A percentile compares a stretch with the other conserved stretches of the same genome.
phyloP scores from a whole-genome alignment of 2,797 vertebrate species.

The Hapalemur alaotrensis region DNA sequence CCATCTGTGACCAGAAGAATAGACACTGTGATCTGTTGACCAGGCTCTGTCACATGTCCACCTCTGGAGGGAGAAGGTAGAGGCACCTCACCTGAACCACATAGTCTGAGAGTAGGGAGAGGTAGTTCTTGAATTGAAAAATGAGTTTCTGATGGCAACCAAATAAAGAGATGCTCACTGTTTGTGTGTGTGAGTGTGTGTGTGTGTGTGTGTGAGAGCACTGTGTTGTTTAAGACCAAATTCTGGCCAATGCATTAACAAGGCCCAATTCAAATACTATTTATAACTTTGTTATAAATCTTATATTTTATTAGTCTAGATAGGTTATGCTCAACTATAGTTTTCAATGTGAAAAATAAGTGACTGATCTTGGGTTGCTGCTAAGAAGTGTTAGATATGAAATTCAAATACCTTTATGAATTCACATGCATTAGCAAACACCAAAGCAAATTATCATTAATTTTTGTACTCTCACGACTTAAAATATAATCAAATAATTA shows the following conservation, averaged over 20 bases:
- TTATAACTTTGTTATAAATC: not conserved
- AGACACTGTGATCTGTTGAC: not conserved
- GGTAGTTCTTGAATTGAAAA: not conserved
- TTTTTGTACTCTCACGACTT: not conserved
- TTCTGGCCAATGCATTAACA: not conserved
- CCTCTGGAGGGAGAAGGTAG: not conserved
- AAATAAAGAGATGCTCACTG: not conserved
- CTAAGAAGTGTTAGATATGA: not conserved
- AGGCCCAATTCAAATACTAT: not conserved
- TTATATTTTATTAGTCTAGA: not conserved
- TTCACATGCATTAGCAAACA: not conserved
- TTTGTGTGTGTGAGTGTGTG: not conserved
- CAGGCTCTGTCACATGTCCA: not conserved
- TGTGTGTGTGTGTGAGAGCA: not conserved
- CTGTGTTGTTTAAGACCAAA: not conserved
- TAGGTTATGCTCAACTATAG: not conserved
- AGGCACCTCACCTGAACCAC: not conserved
- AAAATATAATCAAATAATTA: slow-evolving; percentile 1
- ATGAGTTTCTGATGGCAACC: not conserved
- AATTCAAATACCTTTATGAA: not conserved
- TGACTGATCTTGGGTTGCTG: not conserved
- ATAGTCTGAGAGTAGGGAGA: not conserved
- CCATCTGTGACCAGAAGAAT: not conserved
- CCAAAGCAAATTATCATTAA: slow-evolving; percentile 3
- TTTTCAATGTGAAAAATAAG: not conserved